Conservation (phyloP, 2,888 invertebrate species). For the Xestoiulus laeticollis region DNA sequence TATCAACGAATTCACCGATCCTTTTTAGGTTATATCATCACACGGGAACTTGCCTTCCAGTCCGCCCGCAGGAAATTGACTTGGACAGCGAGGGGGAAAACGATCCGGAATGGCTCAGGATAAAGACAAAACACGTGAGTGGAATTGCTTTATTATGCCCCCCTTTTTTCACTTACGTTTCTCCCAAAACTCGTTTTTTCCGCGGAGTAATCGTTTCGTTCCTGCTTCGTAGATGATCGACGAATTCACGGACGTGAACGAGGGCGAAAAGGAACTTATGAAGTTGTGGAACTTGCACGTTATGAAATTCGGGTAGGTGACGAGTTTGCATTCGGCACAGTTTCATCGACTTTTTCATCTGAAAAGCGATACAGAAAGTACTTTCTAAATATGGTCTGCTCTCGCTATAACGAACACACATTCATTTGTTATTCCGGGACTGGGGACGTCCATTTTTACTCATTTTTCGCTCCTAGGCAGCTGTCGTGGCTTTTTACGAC, state of each 20-base stretch:
- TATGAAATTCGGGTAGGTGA: conserved; percentile 83
- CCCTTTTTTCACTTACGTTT: too few relatives aligned
- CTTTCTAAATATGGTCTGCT: not conserved
- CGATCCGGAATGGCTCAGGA: conserved; percentile 92
- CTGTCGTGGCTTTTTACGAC: too few relatives aligned
- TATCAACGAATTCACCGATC: not conserved
- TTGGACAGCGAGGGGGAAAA: conserved; percentile 94
- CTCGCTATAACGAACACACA: not conserved
- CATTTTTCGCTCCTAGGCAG: too few relatives aligned
- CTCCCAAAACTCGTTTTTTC: not conserved
- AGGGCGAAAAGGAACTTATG: conserved; percentile 97
- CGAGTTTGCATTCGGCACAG: not conserved
- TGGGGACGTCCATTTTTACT: too few relatives aligned
- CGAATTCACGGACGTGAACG: conserved; percentile 99
- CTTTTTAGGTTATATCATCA: conserved; percentile 84
- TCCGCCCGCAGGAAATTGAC: conserved; percentile 93
- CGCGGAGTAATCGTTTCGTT: not conserved
- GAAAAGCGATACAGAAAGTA: not conserved
- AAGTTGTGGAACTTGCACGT: conserved; percentile 99
- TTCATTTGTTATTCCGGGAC: too few relatives aligned
- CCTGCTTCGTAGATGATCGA: conserved; percentile 84
- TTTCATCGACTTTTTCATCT: too few relatives aligned
- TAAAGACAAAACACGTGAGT: conserved; percentile 80
- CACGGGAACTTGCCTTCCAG: conserved; percentile 90
- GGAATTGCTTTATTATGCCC: too few relatives aligned